Conservation (phyloP, 2,113 vertebrate species). For the Maylandia zebra region DNA sequence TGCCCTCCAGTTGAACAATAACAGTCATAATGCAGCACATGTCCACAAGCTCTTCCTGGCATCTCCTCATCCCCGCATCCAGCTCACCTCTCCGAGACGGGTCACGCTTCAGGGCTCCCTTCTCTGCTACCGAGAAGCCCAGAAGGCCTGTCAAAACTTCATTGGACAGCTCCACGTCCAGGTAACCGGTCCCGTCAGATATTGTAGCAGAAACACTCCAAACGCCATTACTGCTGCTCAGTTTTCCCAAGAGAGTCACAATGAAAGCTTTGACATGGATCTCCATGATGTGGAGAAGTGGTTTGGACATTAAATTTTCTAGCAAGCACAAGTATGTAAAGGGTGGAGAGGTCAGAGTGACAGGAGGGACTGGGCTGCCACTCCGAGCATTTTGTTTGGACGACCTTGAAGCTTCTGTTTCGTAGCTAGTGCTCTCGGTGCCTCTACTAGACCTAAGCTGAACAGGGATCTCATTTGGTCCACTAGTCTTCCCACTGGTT, state of each 20-base stretch:
- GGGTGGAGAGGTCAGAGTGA: slow-evolving; percentile 63
- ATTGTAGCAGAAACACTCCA: slow-evolving; percentile 84
- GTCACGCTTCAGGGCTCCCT: slow-evolving; percentile 76
- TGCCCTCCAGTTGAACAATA: slow-evolving; percentile 60
- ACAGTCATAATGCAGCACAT: slow-evolving; percentile 91
- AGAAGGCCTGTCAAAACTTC: slow-evolving; percentile 81
- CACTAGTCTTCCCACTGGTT: background rate
- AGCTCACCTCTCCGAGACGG: slow-evolving; percentile 69
- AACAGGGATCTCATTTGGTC: background rate
- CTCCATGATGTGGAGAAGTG: slow-evolving; percentile 41
- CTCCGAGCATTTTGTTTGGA: background rate
- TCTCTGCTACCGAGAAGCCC: slow-evolving; percentile 86
- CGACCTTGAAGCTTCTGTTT: background rate
- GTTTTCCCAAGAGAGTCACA: slow-evolving; percentile 88
- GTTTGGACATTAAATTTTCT: slow-evolving; percentile 40
- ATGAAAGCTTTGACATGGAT: slow-evolving; percentile 88
- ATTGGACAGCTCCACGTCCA: slow-evolving; percentile 85
- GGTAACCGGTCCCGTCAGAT: slow-evolving; percentile 87
- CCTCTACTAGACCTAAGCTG: background rate
- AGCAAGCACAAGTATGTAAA: slow-evolving; percentile 80
- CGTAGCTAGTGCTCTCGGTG: background rate
- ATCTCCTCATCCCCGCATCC: slow-evolving; percentile 78
- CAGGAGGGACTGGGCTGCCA: background rate
- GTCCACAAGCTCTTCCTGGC: slow-evolving; percentile 85
- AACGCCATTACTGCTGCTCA: slow-evolving; percentile 71